A percentile compares a stretch with the other conserved stretches of the same genome.
Evolutionary conservation across 2,888 invertebrate genomes (phyloP).

Genomic region (Camponotus fellah): DNA sequence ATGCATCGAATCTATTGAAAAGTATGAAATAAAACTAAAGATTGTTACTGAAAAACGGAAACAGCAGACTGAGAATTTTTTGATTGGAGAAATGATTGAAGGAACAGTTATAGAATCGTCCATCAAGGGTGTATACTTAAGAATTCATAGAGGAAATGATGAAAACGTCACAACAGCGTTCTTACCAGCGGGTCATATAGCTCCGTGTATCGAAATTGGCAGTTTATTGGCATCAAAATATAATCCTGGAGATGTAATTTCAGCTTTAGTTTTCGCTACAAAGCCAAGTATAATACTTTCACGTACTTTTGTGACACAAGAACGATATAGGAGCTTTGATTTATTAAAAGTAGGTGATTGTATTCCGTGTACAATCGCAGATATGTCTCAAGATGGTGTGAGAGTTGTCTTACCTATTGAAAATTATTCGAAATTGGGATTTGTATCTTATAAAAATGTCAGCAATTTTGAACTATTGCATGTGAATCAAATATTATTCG

Average conservation of each 20-base stretch:
- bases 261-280: slow-evolving; percentile 79
- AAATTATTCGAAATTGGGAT: slow-evolving; percentile 74
- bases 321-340: slow-evolving; percentile 67
- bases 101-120: slow-evolving; percentile 80
- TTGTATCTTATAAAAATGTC: slow-evolving; percentile 63
- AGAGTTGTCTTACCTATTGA: slow-evolving; percentile 78
- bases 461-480: slow-evolving; percentile 69
- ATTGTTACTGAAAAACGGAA: slow-evolving; percentile 41
- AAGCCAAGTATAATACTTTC: slow-evolving; percentile 78
- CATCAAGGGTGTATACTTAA: slow-evolving; percentile 77
- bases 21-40: slow-evolving; percentile 64
- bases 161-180: slow-evolving; percentile 70
- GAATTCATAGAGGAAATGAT: slow-evolving; percentile 67
- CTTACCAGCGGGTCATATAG: slow-evolving; percentile 82
- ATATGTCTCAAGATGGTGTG: slow-evolving; percentile 69
- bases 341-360: slow-evolving; percentile 74
- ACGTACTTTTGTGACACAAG: slow-evolving; percentile 74
- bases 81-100: slow-evolving; percentile 77
- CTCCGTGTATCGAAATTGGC: slow-evolving; percentile 80
- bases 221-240: slow-evolving; percentile 75
- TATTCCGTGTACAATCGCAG: slow-evolving; percentile 78
- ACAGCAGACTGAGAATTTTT: neutral
- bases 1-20: slow-evolving; percentile 70
- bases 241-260: slow-evolving; percentile 76
- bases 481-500: slow-evolving; percentile 78